Conservation (phyloP, 2,113 vertebrate genomes). For the Dromas ardeola region DNA sequence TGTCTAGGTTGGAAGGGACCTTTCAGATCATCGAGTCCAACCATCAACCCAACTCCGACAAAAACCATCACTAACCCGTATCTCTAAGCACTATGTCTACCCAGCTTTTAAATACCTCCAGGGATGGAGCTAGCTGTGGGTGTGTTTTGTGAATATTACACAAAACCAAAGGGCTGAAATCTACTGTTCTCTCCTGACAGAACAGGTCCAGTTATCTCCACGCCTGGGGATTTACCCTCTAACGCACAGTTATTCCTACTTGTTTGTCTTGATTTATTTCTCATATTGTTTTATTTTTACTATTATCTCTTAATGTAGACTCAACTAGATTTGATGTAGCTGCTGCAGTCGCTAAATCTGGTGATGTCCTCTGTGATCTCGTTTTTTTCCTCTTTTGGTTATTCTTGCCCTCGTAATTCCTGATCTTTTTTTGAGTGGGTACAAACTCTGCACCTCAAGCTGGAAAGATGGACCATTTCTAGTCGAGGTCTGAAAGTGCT, state of each 20-base stretch:
- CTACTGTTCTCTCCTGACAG: background rate
- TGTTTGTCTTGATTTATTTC: constrained; percentile 12
- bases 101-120: too few species aligned
- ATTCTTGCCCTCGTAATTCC: background rate
- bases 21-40: too few species aligned
- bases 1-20: too few species aligned
- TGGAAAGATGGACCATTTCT: background rate
- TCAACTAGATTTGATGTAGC: background rate
- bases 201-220: background rate
- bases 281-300: background rate
- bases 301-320: background rate
- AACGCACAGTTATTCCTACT: background rate
- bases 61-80: too few species aligned
- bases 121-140: background rate
- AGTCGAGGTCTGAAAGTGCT: background rate
- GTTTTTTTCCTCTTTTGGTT: background rate
- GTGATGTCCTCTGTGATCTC: background rate
- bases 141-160: background rate
- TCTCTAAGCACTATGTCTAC: too few species aligned
- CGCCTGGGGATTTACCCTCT: background rate
- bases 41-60: too few species aligned
- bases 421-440: background rate
- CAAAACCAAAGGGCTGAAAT: background rate
- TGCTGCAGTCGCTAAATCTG: background rate
- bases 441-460: background rate